Evolutionary conservation across 2,113 vertebrate genomes (phyloP).

Genomic region (Tetrax tetrax): DNA sequence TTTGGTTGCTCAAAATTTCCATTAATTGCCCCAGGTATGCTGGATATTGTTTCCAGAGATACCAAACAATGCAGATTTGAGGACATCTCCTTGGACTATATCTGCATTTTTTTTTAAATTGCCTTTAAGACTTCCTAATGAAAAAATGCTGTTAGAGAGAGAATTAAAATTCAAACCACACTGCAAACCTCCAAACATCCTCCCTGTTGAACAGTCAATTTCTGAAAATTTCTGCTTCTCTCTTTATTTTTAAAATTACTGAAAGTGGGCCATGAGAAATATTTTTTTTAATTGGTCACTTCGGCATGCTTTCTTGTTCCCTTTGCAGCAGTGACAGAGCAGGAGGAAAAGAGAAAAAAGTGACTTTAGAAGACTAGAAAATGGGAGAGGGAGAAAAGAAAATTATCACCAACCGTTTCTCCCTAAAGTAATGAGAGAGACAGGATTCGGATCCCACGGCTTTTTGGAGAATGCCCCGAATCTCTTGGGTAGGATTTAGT

Average conservation of each 20-base stretch:
- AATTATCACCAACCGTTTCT: not conserved
- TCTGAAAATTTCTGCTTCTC: not conserved
- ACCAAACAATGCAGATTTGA: not conserved
- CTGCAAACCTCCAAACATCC: not conserved
- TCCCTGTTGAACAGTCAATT: not conserved
- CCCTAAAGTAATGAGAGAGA: not conserved
- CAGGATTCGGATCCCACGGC: not conserved
- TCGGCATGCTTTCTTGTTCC: not conserved
- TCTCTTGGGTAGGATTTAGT: not conserved
- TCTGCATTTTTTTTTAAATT: not conserved
- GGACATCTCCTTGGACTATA: not conserved
- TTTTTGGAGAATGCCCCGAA: not conserved
- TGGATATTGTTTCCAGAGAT: not conserved
- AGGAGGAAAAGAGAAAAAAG: not conserved
- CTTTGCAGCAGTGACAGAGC: not conserved
- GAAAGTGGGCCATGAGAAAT: not conserved
- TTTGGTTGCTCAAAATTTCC: not conserved
- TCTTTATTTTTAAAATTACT: not conserved
- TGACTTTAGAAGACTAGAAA: not conserved
- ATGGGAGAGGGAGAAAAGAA: not conserved
- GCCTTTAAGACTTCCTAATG: not conserved
- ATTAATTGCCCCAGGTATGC: not conserved
- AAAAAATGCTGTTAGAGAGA: not conserved
- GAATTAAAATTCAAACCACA: not conserved
- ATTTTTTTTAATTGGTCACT: not conserved